Percentiles rank a stretch among this genome's conserved stretches.
phyloP scores from a whole-genome alignment of 1,140 invertebrate species.

The Leptestheria dahalacensis region DNA sequence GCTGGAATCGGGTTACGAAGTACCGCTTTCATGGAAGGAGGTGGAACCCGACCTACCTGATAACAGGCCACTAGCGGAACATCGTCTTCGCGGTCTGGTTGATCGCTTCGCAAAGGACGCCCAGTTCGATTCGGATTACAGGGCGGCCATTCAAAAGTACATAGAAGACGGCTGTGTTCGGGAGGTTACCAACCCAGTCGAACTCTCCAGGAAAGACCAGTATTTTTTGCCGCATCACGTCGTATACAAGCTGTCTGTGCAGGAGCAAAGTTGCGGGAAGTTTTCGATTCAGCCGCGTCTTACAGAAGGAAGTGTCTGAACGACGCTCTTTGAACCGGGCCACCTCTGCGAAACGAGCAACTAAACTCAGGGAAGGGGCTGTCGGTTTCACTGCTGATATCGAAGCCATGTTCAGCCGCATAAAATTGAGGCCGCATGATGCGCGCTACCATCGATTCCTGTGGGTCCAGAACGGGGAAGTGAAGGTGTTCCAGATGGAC shows the following conservation, averaged over 20 bases:
- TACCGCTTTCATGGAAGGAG: background rate
- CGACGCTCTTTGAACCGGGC: conserved; percentile 9
- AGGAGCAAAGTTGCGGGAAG: background rate
- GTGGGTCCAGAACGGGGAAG: background rate
- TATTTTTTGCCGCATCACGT: background rate
- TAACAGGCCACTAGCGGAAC: background rate
- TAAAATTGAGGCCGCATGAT: background rate
- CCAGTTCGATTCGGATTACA: background rate
- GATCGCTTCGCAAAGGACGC: background rate
- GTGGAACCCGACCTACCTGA: background rate
- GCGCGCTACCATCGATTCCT: background rate
- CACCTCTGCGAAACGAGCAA: conserved; percentile 12
- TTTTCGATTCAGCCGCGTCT: background rate
- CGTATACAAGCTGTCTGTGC: background rate
- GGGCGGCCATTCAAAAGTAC: background rate
- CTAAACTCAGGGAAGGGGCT: conserved; percentile 14
- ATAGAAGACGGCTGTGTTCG: background rate
- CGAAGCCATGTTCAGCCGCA: background rate
- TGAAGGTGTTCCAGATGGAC: conserved; percentile 3
- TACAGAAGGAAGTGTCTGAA: conserved; percentile 15
- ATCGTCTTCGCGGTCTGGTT: background rate
- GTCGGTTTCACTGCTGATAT: conserved; percentile 16
- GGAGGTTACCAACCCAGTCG: background rate
- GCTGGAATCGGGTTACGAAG: background rate
- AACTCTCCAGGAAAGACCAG: background rate